A percentile compares a stretch with the other conserved stretches of the same genome.
phyloP scores from a whole-genome alignment of 2,797 vertebrate genomes.

The Microctenopoma stevenorrisi region DNA sequence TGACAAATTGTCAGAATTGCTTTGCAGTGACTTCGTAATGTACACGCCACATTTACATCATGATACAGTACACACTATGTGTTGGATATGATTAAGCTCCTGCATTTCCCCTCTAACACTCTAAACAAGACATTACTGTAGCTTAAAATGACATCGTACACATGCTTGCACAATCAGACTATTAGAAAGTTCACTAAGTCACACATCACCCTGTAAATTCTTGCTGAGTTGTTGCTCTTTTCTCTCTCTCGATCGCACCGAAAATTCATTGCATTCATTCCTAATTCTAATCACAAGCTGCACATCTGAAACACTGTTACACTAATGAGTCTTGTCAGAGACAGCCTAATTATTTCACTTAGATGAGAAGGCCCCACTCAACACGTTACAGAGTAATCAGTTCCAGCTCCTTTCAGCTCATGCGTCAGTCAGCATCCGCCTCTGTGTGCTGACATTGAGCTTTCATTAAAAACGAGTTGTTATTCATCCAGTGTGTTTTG shows the following conservation, averaged over 20 bases:
- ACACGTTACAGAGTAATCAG: constrained; percentile 22
- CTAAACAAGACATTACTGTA: not conserved
- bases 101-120: not conserved
- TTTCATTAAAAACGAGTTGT: constrained; percentile 9
- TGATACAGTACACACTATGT: not conserved
- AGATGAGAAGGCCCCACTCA: constrained; percentile 14
- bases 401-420: constrained; percentile 2
- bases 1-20: constrained; percentile 1
- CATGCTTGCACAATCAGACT: not conserved
- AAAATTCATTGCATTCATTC: not conserved
- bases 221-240: not conserved
- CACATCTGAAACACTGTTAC: constrained; percentile 17
- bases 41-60: constrained; percentile 6
- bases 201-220: not conserved
- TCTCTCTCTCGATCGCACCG: not conserved
- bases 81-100: not conserved
- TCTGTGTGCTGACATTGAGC: not conserved
- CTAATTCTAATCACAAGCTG: constrained; percentile 19
- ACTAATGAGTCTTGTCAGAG: constrained; percentile 32
- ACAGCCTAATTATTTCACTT: constrained; percentile 41
- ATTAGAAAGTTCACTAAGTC: not conserved
- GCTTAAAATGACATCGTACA: not conserved
- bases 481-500: not conserved
- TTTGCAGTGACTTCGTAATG: not conserved
- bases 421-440: constrained; percentile 1